A percentile compares a stretch with the other conserved stretches of the same genome.
phyloP scores from a whole-genome alignment of 2,888 invertebrate genomes.

The Eupeodes latifasciatus region DNA sequence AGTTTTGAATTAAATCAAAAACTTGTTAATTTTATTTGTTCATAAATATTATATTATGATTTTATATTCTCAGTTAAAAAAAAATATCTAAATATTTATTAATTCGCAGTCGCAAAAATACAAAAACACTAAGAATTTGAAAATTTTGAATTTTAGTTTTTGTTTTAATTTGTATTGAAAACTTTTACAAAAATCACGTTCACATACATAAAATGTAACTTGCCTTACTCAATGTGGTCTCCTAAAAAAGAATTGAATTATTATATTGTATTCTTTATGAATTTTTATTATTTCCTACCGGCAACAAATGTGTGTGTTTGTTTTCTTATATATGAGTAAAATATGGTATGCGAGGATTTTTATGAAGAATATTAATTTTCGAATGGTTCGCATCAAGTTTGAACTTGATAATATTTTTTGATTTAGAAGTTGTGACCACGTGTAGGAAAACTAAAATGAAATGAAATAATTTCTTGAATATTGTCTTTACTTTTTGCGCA shows the following conservation, averaged over 20 bases:
- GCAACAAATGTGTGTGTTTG: background rate
- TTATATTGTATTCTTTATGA: background rate
- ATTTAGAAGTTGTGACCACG: background rate
- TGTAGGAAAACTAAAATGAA: too few species aligned
- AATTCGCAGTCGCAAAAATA: too few species aligned
- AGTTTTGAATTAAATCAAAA: too few species aligned
- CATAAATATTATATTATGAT: too few species aligned
- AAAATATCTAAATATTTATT: too few species aligned
- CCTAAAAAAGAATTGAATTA: background rate
- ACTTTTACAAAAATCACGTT: background rate
- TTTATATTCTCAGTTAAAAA: too few species aligned
- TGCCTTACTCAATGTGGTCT: background rate
- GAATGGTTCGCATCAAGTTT: background rate
- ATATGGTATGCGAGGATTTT: background rate
- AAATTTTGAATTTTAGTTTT: background rate
- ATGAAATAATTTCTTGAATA: too few species aligned
- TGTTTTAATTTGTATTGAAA: background rate
- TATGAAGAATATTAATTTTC: background rate
- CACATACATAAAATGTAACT: too few species aligned
- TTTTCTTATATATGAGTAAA: background rate
- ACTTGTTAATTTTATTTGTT: too few species aligned
- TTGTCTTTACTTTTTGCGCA: too few species aligned
- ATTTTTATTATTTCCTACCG: constrained; percentile 19
- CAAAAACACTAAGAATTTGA: background rate
- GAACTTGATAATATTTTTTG: background rate